Evolutionary conservation across 2,113 vertebrate genomes (phyloP).

Genomic region (Micronycteris hirsuta): DNA sequence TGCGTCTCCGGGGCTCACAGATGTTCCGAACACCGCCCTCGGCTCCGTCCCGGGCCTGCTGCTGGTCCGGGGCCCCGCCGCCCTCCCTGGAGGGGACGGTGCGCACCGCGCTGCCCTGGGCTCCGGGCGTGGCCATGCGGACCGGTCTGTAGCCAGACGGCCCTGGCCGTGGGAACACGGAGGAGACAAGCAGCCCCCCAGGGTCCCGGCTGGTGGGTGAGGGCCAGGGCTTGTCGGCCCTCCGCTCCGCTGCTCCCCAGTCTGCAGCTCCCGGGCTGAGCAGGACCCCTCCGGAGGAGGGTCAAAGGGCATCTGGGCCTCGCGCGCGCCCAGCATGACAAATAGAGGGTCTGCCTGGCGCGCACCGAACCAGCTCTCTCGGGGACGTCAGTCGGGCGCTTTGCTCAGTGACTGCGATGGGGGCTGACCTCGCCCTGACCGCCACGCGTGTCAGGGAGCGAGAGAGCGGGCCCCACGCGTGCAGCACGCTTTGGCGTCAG

Average conservation of each 20-base stretch:
- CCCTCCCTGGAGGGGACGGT: rapidly evolving
- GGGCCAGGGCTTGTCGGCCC: background rate
- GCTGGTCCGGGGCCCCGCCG: rapidly evolving
- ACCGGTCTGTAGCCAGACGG: background rate
- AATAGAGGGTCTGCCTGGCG: too few species aligned
- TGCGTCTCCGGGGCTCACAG: background rate
- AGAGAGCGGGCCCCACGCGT: too few species aligned
- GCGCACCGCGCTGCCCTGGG: rapidly evolving
- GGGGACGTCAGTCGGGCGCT: too few species aligned
- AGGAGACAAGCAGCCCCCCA: rapidly evolving
- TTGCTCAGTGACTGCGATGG: too few species aligned
- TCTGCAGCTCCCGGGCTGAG: background rate
- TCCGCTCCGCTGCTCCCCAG: rapidly evolving
- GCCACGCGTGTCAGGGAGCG: too few species aligned
- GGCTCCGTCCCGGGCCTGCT: rapidly evolving
- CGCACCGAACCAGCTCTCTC: too few species aligned
- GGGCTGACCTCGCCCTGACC: too few species aligned
- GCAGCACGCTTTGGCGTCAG: too few species aligned
- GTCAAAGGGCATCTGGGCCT: too few species aligned
- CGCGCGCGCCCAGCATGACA: too few species aligned
- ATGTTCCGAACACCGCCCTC: background rate
- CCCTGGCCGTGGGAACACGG: background rate
- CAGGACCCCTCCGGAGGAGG: rapidly evolving
- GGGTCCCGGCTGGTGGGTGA: background rate
- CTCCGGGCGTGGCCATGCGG: rapidly evolving